Evolutionary conservation across 2,113 vertebrate species (phyloP).

Genomic region (Psilopogon haemacephalus): DNA sequence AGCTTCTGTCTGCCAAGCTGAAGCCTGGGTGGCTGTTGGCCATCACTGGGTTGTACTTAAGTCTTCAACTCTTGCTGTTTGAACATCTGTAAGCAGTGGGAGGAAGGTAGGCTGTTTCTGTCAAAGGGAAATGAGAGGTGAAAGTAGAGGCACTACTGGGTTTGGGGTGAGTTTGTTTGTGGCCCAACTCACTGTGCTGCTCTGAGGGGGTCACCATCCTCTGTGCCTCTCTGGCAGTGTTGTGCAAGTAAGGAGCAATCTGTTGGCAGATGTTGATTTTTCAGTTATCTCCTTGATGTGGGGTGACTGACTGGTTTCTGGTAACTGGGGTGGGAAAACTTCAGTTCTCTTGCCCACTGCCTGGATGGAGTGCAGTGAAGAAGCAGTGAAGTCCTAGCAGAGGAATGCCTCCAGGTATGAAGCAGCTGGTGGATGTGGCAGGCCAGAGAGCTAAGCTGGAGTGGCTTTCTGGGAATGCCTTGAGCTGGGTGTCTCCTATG

Average conservation of each 20-base stretch:
- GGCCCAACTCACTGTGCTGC: background rate
- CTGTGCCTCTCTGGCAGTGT: background rate
- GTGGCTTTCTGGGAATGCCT: background rate
- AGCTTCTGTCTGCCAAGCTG: background rate
- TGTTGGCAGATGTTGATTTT: background rate
- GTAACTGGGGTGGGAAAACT: background rate
- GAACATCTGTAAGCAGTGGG: background rate
- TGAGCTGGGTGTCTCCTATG: background rate
- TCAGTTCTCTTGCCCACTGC: background rate
- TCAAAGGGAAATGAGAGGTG: background rate
- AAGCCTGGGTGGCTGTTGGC: background rate
- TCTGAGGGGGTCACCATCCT: background rate
- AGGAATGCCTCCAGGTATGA: background rate
- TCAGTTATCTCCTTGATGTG: background rate
- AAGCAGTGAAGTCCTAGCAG: fast-evolving
- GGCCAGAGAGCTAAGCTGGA: background rate
- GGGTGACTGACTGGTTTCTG: background rate
- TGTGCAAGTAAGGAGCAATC: background rate
- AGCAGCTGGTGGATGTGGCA: background rate
- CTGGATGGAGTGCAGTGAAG: background rate
- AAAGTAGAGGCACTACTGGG: background rate
- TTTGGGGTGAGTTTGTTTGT: background rate
- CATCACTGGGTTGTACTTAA: background rate
- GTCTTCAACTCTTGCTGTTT: background rate
- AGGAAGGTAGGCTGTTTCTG: background rate